These are phyloP conservation scores for Apamea anceps DNA, from an alignment of 2,888 invertebrate species.

Conservation along the genomic window DNA sequence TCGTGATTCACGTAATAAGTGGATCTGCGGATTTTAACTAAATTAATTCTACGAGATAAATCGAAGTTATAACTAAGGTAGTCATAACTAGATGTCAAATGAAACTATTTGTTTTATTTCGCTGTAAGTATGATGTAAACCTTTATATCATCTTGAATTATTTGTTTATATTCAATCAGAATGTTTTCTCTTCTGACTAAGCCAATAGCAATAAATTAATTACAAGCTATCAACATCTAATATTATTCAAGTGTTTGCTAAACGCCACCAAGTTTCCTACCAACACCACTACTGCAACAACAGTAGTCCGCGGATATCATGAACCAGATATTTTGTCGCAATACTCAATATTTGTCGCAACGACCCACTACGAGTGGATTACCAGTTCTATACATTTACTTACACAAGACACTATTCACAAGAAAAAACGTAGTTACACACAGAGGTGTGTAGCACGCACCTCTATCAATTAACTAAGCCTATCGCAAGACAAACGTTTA, in stretches of 20 bases:
- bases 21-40: conserved; percentile 1
- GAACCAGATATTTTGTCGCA: conserved; percentile 58
- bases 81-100: not conserved
- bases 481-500: conserved; percentile 5
- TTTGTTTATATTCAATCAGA: not conserved
- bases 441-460: not conserved
- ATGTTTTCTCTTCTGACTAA: not conserved
- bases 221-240: not conserved
- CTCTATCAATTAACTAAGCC: too few species aligned
- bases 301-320: conserved; percentile 41
- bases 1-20: conserved; percentile 28
- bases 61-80: conserved; percentile 1
- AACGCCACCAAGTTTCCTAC: not conserved
- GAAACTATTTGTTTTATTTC: not conserved
- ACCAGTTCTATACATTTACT: conserved; percentile 29
- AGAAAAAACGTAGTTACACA: conserved; percentile 14
- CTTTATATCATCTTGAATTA: not conserved
- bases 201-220: not conserved
- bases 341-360: conserved; percentile 60
- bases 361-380: conserved; percentile 7
- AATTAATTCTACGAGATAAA: conserved; percentile 3
- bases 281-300: not conserved
- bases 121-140: not conserved
- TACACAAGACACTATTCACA: conserved; percentile 29
- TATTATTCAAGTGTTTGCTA: conserved; percentile 4